Evolutionary conservation across 2,113 vertebrate species (phyloP), one percentile per base, ranked within the genome.

Genomic region (Crypturellus undulatus): DNA sequence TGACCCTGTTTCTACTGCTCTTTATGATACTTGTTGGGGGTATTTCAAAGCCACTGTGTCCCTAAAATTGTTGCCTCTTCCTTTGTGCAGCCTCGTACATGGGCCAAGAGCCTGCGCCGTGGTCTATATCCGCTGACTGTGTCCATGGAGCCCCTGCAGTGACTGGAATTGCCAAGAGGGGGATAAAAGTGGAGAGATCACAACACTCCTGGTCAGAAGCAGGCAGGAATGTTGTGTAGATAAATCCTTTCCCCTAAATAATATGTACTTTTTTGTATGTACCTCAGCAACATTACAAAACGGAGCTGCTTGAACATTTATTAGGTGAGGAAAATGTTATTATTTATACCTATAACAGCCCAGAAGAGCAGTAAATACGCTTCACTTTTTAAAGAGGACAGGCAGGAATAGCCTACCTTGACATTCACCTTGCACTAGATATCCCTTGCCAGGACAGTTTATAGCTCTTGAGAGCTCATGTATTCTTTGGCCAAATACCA

Each of bases 161-260:
- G 49, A 73, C 36, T 34, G 4, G 30, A 43, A 24, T 62, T 34
- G n/a, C 54, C 60, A 2, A 0, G 6, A 38, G 0, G 64, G 10
- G 6, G 32, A 75, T 51, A 60, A 81, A 65, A 60, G 12, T 3
- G 16, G 47, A 17, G 32, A 63, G 52, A 52, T 42, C 51, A 3
- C 3, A 7, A 13, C 30, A 6, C 8, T 80, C n/a, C 26, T 24
- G 32, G 5, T 12, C 12, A 56, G 32, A 42, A 43, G 26, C 38
- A 51, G 40, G 30, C 19, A 79, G 34, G 4, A 34, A 69, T 18
- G 11, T 10, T 56, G 25, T 36, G 63, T 17, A 71, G 21, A 49
- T 20, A 36, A 25, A 76, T 42, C 34, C 0, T 20, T 87, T 59
- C 72, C 2, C 9, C 19, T 54, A 25, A 77, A 76, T 49, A 52